phyloP scores from a whole-genome alignment of 2,797 vertebrate species.

The Clarias laeviceps region DNA sequence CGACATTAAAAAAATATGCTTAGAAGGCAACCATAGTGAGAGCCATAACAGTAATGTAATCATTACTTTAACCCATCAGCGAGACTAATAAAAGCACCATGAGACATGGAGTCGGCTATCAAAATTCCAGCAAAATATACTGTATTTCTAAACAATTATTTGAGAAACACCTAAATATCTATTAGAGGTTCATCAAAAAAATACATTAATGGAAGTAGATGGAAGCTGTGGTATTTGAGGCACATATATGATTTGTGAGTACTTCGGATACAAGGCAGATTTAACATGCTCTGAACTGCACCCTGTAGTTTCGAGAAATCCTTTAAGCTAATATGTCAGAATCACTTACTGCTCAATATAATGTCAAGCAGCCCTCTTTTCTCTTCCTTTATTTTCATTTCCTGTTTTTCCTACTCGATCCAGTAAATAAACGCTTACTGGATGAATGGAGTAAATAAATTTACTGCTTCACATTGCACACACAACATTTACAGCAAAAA shows the following conservation, averaged over 20 bases:
- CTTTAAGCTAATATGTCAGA: conserved; percentile 37
- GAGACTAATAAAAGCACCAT: conserved; percentile 13
- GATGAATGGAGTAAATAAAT: background rate
- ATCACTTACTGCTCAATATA: conserved; percentile 22
- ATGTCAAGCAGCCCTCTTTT: conserved; percentile 18
- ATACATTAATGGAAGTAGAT: background rate
- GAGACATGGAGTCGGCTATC: background rate
- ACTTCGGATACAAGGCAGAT: conserved; percentile 1
- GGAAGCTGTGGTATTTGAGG: background rate
- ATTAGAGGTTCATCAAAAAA: conserved; percentile 14
- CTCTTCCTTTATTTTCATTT: conserved; percentile 18
- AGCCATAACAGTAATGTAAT: conserved; percentile 31
- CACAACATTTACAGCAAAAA: background rate
- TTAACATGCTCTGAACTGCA: conserved; percentile 16
- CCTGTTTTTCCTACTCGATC: conserved; percentile 9
- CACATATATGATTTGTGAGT: background rate
- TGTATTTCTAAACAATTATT: conserved; percentile 23
- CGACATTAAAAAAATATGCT: conserved; percentile 36
- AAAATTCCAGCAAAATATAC: conserved; percentile 14
- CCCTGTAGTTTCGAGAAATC: conserved; percentile 11
- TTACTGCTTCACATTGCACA: background rate
- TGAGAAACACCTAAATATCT: background rate
- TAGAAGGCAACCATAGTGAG: conserved; percentile 16
- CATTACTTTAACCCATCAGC: conserved; percentile 30
- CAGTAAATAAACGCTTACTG: conserved; percentile 19